Base-by-base conservation (phyloP, 1,140 invertebrate species). In the Heliconius nattereri region DNA sequence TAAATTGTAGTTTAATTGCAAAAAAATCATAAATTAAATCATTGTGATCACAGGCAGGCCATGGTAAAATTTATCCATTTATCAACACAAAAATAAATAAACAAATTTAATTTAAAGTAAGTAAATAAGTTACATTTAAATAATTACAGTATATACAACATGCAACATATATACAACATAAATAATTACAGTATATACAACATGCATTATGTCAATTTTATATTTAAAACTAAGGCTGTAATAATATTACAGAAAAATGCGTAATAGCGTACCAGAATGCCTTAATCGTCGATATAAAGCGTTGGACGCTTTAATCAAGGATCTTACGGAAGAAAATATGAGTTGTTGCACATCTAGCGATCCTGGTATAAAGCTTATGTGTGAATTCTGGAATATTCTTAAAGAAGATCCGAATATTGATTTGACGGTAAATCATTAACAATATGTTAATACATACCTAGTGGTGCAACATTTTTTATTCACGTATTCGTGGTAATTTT, bases 331-430 rank as follows among this genome's bases (percentile, higher is more conserved):
- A 13, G 60, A 29, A 66, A 66, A 66, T 29, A 66, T 1, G 70
- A 84, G 1, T 66, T 66, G 60, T 9, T 78, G 54, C 37, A 71
- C 78, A 11, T 74, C 74, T 7, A 81, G 84, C 8, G 81, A 91
- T 7, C 86, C 85, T 2, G 87, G 86, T 26, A 76, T 92, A 20
- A 87, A 85, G 75, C 80, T 94, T 2, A 89, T 94, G 89, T 92
- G 92, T 78, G 80, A 90, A 23, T 91, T 94, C 73, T 93, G 91
- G 92, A 89, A 91, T 52, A 92, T 94, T 80, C 86, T 94, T 0
- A 89, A 93, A 82, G 89, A 92, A 78, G 84, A 92, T 71, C 91
- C 90, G 0, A 83, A 88, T 79, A 85, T 85, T 60, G 85, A 92
- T 82, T 78, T 90, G 8, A 84, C 75, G 78, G 92, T 92, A 75